Evolutionary conservation across 2,797 vertebrate genomes (phyloP).

Genomic region (Spondyliosoma cantharus): DNA sequence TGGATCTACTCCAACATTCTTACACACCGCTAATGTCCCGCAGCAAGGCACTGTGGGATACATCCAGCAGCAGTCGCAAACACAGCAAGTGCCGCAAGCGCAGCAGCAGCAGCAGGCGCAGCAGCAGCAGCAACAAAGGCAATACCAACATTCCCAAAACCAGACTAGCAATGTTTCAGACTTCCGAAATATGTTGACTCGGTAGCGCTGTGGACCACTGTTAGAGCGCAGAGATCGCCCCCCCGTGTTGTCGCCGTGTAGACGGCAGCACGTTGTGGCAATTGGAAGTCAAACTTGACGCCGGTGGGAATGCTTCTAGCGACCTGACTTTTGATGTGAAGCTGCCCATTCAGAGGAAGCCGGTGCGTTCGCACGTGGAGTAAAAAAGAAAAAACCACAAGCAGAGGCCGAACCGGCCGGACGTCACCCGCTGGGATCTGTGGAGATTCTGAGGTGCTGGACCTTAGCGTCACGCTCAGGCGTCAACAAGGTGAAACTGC

Average conservation of each 20-base stretch:
- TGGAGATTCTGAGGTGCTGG: slow-evolving; percentile 43
- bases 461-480: slow-evolving; percentile 19
- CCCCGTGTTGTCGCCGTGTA: slow-evolving; percentile 1
- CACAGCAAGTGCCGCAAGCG: slow-evolving; percentile 80
- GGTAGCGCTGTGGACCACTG: slow-evolving; percentile 63
- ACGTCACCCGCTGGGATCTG: background rate
- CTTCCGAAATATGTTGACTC: slow-evolving; percentile 89
- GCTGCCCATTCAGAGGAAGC: slow-evolving; percentile 39
- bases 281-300: slow-evolving; percentile 56
- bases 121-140: slow-evolving; percentile 81
- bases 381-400: slow-evolving; percentile 12
- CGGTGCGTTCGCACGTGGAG: slow-evolving; percentile 17
- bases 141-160: slow-evolving; percentile 84
- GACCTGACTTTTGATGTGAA: slow-evolving; percentile 63
- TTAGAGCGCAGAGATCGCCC: slow-evolving; percentile 45
- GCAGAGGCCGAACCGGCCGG: slow-evolving; percentile 41
- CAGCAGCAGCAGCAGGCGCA: slow-evolving; percentile 79
- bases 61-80: slow-evolving; percentile 84
- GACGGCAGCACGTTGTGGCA: slow-evolving; percentile 48
- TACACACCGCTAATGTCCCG: slow-evolving; percentile 80
- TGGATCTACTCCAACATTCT: slow-evolving; percentile 76
- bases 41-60: slow-evolving; percentile 85
- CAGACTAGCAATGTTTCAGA: slow-evolving; percentile 85
- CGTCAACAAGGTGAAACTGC: slow-evolving; percentile 35
- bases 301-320: slow-evolving; percentile 36